Percentiles rank a stretch among this genome's conserved stretches.
phyloP scores from a whole-genome alignment of 2,113 vertebrate genomes.

The Sisor rabdophorus region DNA sequence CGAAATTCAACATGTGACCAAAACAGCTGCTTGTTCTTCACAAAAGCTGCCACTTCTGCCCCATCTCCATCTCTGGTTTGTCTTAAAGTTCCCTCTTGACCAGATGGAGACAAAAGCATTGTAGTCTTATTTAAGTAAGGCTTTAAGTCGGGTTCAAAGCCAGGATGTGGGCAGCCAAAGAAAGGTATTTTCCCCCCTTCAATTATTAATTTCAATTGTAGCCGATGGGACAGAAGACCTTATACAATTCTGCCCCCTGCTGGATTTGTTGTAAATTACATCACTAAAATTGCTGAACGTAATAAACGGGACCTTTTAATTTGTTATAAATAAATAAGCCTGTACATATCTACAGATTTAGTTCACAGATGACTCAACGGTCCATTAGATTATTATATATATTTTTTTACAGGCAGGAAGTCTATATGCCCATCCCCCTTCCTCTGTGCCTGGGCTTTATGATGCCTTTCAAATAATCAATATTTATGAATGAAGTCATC shows the following conservation, averaged over 20 bases:
- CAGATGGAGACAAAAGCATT: too few species aligned
- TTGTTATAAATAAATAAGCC: too few species aligned
- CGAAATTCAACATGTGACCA: too few species aligned
- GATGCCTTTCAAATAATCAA: conserved; percentile 44
- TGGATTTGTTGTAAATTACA: not conserved
- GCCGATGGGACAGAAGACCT: not conserved
- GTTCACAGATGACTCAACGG: not conserved
- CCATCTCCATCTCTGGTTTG: too few species aligned
- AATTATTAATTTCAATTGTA: too few species aligned
- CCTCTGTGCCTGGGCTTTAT: not conserved
- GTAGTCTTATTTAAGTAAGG: too few species aligned
- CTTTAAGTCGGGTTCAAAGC: too few species aligned
- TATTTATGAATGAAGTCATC: not conserved
- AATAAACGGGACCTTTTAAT: not conserved
- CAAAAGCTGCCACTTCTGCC: too few species aligned
- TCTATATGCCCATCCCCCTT: not conserved
- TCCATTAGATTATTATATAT: not conserved
- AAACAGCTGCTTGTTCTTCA: too few species aligned
- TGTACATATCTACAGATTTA: not conserved
- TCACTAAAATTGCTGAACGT: not conserved
- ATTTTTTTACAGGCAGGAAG: not conserved
- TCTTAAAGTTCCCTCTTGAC: too few species aligned
- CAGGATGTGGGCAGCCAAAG: too few species aligned
- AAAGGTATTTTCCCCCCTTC: too few species aligned
- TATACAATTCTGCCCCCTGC: not conserved